Percentiles rank a stretch among this genome's conserved stretches.
These are phyloP conservation scores for Drosophila niveifrons DNA, from an alignment of 2,888 invertebrate species.

Conservation along the genomic window DNA sequence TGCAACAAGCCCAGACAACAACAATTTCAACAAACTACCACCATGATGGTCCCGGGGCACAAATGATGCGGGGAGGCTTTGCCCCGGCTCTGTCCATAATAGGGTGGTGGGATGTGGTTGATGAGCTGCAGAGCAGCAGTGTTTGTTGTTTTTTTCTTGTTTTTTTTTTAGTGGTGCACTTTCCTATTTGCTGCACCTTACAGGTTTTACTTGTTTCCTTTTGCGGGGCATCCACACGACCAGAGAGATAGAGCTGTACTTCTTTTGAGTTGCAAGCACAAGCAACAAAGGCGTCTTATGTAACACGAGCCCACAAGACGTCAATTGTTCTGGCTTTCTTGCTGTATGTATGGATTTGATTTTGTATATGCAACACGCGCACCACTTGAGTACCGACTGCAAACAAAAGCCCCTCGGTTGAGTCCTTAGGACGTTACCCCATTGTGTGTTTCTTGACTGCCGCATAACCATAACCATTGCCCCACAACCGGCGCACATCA, in stretches of 20 bases:
- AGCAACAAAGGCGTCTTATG: slow-evolving; percentile 58
- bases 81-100: slow-evolving; percentile 13
- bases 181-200: slow-evolving; percentile 66
- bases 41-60: slow-evolving; percentile 19
- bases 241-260: slow-evolving; percentile 1
- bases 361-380: slow-evolving; percentile 57
- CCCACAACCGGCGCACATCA: slow-evolving; percentile 54
- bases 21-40: slow-evolving; percentile 49
- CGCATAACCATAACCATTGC: slow-evolving; percentile 48
- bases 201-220: slow-evolving; percentile 73
- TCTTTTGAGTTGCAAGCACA: slow-evolving; percentile 9
- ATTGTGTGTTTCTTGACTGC: slow-evolving; percentile 45
- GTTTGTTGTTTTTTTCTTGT: slow-evolving; percentile 8
- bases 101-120: slow-evolving; percentile 51
- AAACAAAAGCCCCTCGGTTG: slow-evolving; percentile 54
- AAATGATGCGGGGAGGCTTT: slow-evolving; percentile 23
- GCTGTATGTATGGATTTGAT: slow-evolving; percentile 23
- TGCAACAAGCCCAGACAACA: slow-evolving; percentile 28
- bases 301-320: slow-evolving; percentile 70
- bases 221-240: slow-evolving; percentile 27
- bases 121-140: slow-evolving; percentile 32
- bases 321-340: slow-evolving; percentile 59
- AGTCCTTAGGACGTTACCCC: slow-evolving; percentile 52
- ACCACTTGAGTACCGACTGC: slow-evolving; percentile 55
- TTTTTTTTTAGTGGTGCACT: slow-evolving; percentile 36